Evolutionary conservation across 2,797 vertebrate species (phyloP).

Genomic region (Enteromius viviparus): DNA sequence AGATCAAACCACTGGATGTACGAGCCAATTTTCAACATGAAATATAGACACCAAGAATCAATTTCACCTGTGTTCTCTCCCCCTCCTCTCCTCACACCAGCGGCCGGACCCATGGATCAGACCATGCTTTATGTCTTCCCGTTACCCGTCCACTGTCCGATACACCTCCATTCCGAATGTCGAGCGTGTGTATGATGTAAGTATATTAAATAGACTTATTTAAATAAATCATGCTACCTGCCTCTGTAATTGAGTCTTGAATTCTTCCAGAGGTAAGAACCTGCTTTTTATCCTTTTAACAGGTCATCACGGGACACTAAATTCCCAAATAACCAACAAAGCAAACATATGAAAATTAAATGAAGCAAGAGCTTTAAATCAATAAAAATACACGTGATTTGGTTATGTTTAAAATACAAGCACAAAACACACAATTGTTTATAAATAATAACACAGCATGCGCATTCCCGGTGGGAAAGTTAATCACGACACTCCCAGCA

Average conservation of each 20-base stretch:
- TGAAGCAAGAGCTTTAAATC: slow-evolving; percentile 28
- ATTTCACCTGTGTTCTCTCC: slow-evolving; percentile 89
- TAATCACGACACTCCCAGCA: slow-evolving; percentile 37
- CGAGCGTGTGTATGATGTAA: slow-evolving; percentile 57
- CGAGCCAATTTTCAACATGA: slow-evolving; percentile 99
- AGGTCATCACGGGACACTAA: background rate
- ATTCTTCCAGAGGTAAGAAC: slow-evolving; percentile 35
- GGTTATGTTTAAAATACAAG: slow-evolving; percentile 8
- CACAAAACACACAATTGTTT: slow-evolving; percentile 16
- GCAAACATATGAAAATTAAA: slow-evolving; percentile 34
- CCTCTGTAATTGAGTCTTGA: slow-evolving; percentile 56
- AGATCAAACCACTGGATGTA: slow-evolving; percentile 97
- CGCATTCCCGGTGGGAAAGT: slow-evolving; percentile 7
- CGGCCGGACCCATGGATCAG: slow-evolving; percentile 62
- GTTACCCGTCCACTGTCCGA: slow-evolving; percentile 56
- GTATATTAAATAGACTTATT: slow-evolving; percentile 65
- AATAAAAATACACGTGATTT: slow-evolving; percentile 20
- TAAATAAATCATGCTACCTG: slow-evolving; percentile 61
- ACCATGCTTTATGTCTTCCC: slow-evolving; percentile 62
- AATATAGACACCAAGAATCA: slow-evolving; percentile 99
- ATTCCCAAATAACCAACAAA: slow-evolving; percentile 22
- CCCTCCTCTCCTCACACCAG: slow-evolving; percentile 56
- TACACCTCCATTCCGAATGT: slow-evolving; percentile 61
- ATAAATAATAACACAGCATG: background rate
- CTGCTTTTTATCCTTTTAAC: slow-evolving; percentile 31